Percentiles rank a stretch among this genome's conserved stretches.
These are phyloP conservation scores for Carlito syrichta DNA, from an alignment of 2,113 vertebrate species.

Conservation along the genomic window DNA sequence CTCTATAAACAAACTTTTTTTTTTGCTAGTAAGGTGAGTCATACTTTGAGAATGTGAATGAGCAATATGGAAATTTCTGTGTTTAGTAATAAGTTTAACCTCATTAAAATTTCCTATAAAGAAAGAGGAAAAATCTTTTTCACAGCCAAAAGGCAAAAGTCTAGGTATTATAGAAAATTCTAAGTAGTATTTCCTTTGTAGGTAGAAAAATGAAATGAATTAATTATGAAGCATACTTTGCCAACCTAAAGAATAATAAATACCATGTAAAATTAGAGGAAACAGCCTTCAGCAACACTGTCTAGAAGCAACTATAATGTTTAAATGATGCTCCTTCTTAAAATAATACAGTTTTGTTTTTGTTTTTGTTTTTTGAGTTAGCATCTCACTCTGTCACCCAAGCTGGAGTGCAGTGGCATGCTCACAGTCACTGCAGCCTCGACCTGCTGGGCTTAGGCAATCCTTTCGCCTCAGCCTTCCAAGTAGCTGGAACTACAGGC, in stretches of 20 bases:
- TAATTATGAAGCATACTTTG: not conserved
- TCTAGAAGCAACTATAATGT: not conserved
- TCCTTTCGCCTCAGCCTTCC: no score
- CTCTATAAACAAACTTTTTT: not conserved
- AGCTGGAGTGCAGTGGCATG: no score
- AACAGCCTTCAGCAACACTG: not conserved
- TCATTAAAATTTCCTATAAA: not conserved
- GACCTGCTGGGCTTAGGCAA: no score
- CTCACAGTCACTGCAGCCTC: no score
- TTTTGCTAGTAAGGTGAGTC: not conserved
- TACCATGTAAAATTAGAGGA: not conserved
- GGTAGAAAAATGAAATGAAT: not conserved
- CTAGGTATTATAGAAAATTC: not conserved
- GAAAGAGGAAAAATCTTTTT: not conserved
- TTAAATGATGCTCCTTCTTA: not conserved
- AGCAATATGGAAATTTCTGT: not conserved
- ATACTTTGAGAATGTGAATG: not conserved
- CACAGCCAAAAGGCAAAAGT: not conserved
- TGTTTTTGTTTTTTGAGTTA: no score
- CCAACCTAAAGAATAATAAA: not conserved
- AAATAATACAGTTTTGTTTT: not conserved
- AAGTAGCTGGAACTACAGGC: no score
- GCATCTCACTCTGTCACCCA: no score
- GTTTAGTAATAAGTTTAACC: constrained; percentile 4
- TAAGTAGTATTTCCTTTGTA: not conserved